Evolutionary conservation across 2,113 vertebrate species (phyloP).

Genomic region (Peromyscus maniculatus): DNA sequence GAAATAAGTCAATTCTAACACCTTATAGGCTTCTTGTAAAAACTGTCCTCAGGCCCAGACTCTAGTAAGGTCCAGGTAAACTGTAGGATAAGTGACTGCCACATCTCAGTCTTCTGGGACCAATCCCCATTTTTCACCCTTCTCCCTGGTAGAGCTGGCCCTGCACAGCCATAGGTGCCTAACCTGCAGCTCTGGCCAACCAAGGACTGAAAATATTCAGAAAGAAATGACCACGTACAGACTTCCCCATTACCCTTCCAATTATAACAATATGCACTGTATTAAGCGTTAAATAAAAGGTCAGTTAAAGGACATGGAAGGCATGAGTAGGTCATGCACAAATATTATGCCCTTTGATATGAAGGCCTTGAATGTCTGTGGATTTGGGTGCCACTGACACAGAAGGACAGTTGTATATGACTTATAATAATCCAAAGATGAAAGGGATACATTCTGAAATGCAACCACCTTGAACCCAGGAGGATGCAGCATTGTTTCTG

Average conservation of each 20-base stretch:
- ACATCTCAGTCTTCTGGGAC: neutral
- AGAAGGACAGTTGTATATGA: neutral
- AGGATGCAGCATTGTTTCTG: conserved; percentile 85
- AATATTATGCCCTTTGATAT: no score
- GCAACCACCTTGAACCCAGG: conserved; percentile 88
- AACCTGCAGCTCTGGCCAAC: neutral
- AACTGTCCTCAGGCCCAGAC: neutral
- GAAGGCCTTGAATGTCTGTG: neutral
- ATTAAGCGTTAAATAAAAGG: neutral
- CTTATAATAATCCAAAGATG: neutral
- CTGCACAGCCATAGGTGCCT: neutral
- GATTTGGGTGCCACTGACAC: no score
- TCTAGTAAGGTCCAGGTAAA: neutral
- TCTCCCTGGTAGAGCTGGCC: neutral
- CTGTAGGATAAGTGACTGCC: no score
- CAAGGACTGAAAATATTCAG: neutral
- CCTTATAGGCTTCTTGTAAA: neutral
- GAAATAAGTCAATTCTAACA: neutral
- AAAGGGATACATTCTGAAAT: neutral
- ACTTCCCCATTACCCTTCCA: neutral
- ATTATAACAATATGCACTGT: accelerated
- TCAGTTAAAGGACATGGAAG: neutral
- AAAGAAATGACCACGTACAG: neutral
- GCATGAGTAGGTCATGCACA: accelerated
- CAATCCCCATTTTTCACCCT: neutral